These are phyloP conservation scores for Idaea biselata DNA, from an alignment of 2,888 invertebrate genomes.

Conservation along the genomic window DNA sequence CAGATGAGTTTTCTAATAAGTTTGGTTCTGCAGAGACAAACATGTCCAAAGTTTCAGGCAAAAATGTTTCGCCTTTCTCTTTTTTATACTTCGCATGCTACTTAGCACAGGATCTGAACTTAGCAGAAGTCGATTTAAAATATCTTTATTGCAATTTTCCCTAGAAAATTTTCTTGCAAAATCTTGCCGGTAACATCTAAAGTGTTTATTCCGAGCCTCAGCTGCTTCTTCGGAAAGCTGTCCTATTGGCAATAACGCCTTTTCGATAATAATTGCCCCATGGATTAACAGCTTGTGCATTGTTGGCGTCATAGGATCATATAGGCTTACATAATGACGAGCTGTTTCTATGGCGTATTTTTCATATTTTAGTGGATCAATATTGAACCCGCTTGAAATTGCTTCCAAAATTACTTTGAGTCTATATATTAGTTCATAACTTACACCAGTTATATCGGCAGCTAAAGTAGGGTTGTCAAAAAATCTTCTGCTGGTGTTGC, in stretches of 20 bases:
- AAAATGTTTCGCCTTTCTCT: background rate
- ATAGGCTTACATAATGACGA: conserved; percentile 32
- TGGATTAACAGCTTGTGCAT: conserved; percentile 38
- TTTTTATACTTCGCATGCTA: too few species aligned
- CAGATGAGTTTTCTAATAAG: too few species aligned
- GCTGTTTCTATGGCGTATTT: conserved; percentile 27
- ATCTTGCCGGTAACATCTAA: conserved; percentile 24
- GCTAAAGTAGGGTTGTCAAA: conserved; percentile 5
- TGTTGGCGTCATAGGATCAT: conserved; percentile 36
- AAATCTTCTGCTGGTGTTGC: conserved; percentile 10
- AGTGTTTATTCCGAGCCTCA: conserved; percentile 32
- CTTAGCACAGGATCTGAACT: background rate
- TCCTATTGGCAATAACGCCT: conserved; percentile 36
- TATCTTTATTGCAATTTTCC: conserved; percentile 14
- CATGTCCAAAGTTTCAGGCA: too few species aligned
- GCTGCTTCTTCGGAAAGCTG: conserved; percentile 39
- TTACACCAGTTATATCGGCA: conserved; percentile 9
- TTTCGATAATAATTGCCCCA: conserved; percentile 31
- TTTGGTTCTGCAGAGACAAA: too few species aligned
- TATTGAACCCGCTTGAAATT: conserved; percentile 22
- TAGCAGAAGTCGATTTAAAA: too few species aligned
- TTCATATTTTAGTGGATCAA: conserved; percentile 14
- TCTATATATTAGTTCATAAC: conserved; percentile 3
- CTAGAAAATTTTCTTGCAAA: conserved; percentile 32
- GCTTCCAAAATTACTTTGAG: conserved; percentile 6